Evolutionary conservation across 2,113 vertebrate species (phyloP).

Genomic region (Rhea pennata): DNA sequence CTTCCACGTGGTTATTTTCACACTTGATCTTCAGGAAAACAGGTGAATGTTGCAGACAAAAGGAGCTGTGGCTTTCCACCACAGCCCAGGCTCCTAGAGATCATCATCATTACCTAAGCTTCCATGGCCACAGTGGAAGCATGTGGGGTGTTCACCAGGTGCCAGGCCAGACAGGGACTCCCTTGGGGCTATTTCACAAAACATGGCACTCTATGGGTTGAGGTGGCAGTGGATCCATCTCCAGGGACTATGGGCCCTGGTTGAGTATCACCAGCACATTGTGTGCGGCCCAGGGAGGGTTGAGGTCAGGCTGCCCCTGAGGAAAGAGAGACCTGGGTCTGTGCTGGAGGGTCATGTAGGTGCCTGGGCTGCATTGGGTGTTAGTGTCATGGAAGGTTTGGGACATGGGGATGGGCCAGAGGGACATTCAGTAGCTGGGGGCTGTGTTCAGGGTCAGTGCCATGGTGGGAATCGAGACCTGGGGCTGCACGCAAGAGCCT

Average conservation of each 20-base stretch:
- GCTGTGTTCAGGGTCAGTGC: background rate
- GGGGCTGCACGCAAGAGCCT: background rate
- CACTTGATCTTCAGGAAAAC: background rate
- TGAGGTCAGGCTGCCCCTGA: background rate
- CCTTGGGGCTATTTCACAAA: background rate
- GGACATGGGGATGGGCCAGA: background rate
- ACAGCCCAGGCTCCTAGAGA: background rate
- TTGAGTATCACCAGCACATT: fast-evolving
- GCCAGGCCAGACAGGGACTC: background rate
- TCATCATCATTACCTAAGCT: background rate
- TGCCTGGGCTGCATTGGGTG: background rate
- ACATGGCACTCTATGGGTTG: background rate
- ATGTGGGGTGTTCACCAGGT: background rate
- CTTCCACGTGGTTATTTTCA: background rate
- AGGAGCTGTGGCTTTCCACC: background rate
- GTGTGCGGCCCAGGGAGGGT: background rate
- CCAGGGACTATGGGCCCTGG: background rate
- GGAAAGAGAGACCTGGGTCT: background rate
- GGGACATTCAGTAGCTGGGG: no score
- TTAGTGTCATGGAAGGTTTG: background rate
- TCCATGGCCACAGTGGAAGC: background rate
- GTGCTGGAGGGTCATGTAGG: background rate
- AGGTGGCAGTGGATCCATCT: background rate
- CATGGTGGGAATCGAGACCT: background rate
- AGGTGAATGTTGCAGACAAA: background rate